These are phyloP conservation scores for Habrosyne pyritoides DNA, from an alignment of 2,888 invertebrate genomes.

Conservation along the genomic window DNA sequence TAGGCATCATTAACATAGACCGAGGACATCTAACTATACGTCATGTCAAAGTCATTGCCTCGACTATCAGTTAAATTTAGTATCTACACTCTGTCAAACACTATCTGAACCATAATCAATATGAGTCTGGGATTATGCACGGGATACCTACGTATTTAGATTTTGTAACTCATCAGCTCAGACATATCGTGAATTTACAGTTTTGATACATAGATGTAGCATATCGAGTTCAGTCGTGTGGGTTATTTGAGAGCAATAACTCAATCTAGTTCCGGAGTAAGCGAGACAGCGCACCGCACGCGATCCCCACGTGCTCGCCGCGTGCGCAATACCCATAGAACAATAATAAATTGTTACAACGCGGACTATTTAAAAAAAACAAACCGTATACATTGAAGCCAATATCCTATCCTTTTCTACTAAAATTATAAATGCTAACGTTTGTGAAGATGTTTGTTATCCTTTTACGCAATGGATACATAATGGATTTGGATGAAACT, in stretches of 20 bases:
- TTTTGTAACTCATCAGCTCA: too few relatives aligned
- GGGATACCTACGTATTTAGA: too few relatives aligned
- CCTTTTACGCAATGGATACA: too few relatives aligned
- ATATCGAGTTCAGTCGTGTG: background rate
- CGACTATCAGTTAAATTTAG: background rate
- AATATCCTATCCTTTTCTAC: too few relatives aligned
- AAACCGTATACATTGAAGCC: too few relatives aligned
- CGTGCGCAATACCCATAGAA: constrained; percentile 23
- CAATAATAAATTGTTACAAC: constrained; percentile 8
- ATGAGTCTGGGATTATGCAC: background rate
- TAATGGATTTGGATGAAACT: too few relatives aligned
- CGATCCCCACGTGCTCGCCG: constrained; percentile 32
- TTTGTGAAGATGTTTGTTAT: background rate
- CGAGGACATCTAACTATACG: background rate
- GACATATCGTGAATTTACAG: background rate
- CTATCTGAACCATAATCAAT: background rate
- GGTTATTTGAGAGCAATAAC: background rate
- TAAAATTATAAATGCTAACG: background rate
- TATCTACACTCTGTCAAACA: background rate
- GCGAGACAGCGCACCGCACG: constrained; percentile 15
- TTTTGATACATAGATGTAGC: background rate
- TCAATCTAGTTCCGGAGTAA: background rate
- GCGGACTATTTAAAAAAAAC: background rate
- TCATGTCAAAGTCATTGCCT: background rate
- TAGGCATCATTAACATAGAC: background rate